Conservation (phyloP, 1,140 invertebrate genomes). For the Zelostemma sp. region DNA sequence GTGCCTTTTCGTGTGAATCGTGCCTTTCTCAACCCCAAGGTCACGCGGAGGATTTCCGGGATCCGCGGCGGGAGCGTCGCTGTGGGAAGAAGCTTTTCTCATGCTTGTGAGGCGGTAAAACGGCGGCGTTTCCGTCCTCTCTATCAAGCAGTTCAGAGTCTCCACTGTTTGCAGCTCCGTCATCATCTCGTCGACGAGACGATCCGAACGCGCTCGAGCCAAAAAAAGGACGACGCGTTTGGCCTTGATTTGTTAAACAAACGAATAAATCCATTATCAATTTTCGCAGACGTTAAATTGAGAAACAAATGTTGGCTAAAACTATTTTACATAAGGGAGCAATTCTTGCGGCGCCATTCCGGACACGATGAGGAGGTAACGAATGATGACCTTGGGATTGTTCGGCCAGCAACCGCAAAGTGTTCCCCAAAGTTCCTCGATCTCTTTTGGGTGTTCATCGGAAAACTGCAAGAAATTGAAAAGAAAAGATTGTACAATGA, state of each 20-base stretch:
- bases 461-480: slow-evolving; percentile 79
- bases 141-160: slow-evolving; percentile 93
- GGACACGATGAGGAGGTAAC: slow-evolving; percentile 97
- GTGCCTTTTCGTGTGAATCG: slow-evolving; percentile 95
- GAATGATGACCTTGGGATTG: slow-evolving; percentile 96
- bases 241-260: too few species aligned
- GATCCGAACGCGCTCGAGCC: slow-evolving; percentile 88
- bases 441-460: slow-evolving; percentile 94
- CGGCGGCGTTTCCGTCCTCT: slow-evolving; percentile 96
- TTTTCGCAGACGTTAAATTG: too few species aligned
- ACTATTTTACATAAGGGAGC: slow-evolving; percentile 88
- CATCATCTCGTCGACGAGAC: slow-evolving; percentile 96
- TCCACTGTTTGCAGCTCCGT: slow-evolving; percentile 96
- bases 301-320: too few species aligned
- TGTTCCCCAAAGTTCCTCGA: slow-evolving; percentile 96
- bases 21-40: slow-evolving; percentile 87
- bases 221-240: slow-evolving; percentile 95
- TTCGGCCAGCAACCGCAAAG: slow-evolving; percentile 96
- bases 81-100: slow-evolving; percentile 90
- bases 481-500: too few species aligned
- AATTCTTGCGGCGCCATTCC: slow-evolving; percentile 95
- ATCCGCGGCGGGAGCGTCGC: slow-evolving; percentile 75
- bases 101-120: slow-evolving; percentile 94
- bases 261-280: slow-evolving; percentile 1
- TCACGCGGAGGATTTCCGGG: slow-evolving; percentile 69